Base-by-base conservation (phyloP, 2,113 vertebrate species). In the Camarhynchus parvulus region DNA sequence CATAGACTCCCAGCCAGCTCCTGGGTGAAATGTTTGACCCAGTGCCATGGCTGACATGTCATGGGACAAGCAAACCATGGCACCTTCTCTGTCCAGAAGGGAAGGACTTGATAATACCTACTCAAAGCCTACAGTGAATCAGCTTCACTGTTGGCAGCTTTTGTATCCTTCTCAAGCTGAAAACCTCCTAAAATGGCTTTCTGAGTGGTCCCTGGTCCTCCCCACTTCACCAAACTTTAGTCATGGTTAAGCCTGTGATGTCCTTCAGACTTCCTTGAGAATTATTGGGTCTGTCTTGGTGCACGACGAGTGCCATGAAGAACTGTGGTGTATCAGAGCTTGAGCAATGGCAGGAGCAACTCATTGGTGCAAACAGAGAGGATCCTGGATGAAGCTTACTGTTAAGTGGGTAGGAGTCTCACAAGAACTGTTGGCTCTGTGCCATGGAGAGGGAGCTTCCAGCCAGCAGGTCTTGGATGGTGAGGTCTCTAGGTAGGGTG, bases 191-290 rank as follows among this genome's bases (percentile, higher is more conserved):
- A 59, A 4, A 33, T 17, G 27, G 6, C 44, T 78, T 69, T 47
- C 24, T 83, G 41, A 5, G 0, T 61, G 10, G 17, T 76, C 47
- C 42, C 33, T 87, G 39, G 12, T 76, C 37, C 33, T 70, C 19
- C 12, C 3, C 2, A 2, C 5, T 72, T 58, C 31, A n/a, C 28
- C 56, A 70, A 1, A 68, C 10, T 49, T 37, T 44, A 72, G 47
- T 53, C 0, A 3, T 0, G 0, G 11, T 16, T 41, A 82, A 82
- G 14, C 5, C 39, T 79, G 31, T 0, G 0, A 39, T 47, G 15
- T 22, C 25, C 49, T 66, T 59, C 49, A 56, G 69, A 25, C 10
- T 62, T 88, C 27, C 22, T 35, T 3, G 12, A 11, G 46, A 56
- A 56, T 66, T 68, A n/a, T 3, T 22, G 5, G 0, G 13, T 62